A percentile compares a stretch with the other conserved stretches of the same genome.
Conservation (phyloP, 2,888 invertebrate species). For the Drosophila emarginata region DNA sequence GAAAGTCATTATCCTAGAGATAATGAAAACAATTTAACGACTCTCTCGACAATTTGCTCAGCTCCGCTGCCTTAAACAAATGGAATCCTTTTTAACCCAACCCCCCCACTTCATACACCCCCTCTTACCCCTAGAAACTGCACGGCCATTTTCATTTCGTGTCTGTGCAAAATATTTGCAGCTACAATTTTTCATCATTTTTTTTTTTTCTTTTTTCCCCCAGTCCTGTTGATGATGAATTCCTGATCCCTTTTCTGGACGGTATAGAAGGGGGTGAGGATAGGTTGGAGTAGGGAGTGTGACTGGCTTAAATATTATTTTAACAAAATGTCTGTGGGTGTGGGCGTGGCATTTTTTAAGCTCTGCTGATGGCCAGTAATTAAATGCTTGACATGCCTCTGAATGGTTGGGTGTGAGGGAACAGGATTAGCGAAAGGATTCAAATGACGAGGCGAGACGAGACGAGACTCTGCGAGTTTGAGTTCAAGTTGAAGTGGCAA, state of each 20-base stretch:
- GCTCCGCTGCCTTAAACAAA: conserved; percentile 13
- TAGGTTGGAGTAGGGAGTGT: background rate
- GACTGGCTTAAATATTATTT: conserved; percentile 66
- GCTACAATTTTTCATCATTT: conserved; percentile 36
- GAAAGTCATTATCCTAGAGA: conserved; percentile 46
- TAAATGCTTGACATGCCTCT: conserved; percentile 72
- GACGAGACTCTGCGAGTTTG: background rate
- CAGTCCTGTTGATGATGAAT: conserved; percentile 50
- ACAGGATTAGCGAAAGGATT: conserved; percentile 45
- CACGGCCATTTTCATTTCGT: conserved; percentile 55
- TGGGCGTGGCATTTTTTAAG: conserved; percentile 52
- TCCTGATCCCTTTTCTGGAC: conserved; percentile 37
- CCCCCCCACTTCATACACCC: conserved; percentile 22
- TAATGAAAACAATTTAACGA: conserved; percentile 78
- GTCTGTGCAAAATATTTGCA: conserved; percentile 75
- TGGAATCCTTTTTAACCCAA: conserved; percentile 65
- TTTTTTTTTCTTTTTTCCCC: conserved; percentile 65
- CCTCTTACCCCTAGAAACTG: background rate
- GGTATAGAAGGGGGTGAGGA: background rate
- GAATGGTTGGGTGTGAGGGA: conserved; percentile 38
- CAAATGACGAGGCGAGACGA: background rate
- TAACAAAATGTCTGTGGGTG: conserved; percentile 56
- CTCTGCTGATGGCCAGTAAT: conserved; percentile 70
- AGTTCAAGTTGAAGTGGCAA: background rate
- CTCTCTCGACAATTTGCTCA: conserved; percentile 68